Evolutionary conservation across 2,888 invertebrate species (phyloP), one percentile per base, ranked within the genome.

Genomic region (Rotaria magnacalcarata): DNA sequence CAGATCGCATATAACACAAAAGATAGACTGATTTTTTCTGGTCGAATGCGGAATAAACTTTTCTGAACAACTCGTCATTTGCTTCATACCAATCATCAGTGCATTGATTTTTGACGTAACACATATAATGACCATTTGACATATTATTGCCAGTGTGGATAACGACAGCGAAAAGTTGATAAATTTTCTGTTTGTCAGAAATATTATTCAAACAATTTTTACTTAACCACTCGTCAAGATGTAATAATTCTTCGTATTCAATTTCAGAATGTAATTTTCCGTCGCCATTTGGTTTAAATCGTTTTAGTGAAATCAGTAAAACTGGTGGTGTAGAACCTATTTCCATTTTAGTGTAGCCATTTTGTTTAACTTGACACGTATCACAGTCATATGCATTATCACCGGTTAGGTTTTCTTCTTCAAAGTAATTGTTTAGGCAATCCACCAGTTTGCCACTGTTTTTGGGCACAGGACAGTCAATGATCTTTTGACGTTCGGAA

Each of bases 1-100:
- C 50, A 11, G 50, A 50, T 50, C 6, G 50, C 11, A 8, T 50
- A 50, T 50, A 50, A 50, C 50, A 50, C 11, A 50, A 50, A 50
- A 50, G 50, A 50, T 50, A 50, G 50, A 50, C 50, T 50, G 50
- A 50, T 50, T 50, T 50, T 11, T 6, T 50, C 50, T 50, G 6
- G 50, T 50, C 50, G 11, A 50, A 50, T 50, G 11, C 50, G 11
- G 11, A 50, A 50, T 50, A 6, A 50, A 50, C 50, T 50, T 50
- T 50, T 8, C 6, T 50, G 50, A 50, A 11, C 50, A 11, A 50
- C 7, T 11, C 11, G 50, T 50, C 50, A 50, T 50, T 50, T 50
- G 50, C 50, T 75, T 75, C 75, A 75, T 75, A 75, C 75, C 75
- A 75, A 43, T 43, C 43, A 75, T 75, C 43, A 10, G 43, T 75